A percentile compares a stretch with the other conserved stretches of the same genome.
phyloP scores from a whole-genome alignment of 2,888 invertebrate genomes.

The Tachina lurida region DNA sequence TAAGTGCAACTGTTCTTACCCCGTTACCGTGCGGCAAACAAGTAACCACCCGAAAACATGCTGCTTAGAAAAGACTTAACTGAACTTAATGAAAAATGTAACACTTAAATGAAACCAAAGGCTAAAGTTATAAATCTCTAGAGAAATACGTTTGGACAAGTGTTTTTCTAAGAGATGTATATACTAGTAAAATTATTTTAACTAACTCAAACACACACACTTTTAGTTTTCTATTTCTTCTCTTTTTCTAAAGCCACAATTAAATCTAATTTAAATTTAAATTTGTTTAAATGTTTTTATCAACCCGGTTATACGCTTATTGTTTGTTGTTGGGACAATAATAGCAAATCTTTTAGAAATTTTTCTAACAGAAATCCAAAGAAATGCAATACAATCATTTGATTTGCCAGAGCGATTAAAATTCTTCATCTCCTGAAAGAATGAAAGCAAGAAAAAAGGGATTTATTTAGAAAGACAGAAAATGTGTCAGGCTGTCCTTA shows the following conservation, averaged over 20 bases:
- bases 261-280: constrained; percentile 3
- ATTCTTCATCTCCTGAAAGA: no score
- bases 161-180: neutral
- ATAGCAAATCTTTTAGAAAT: constrained; percentile 6
- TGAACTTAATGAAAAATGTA: neutral
- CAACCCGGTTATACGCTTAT: neutral
- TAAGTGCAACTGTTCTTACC: neutral
- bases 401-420: neutral
- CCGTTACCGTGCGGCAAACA: no score
- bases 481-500: neutral
- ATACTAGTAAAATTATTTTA: neutral
- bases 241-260: neutral
- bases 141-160: constrained; percentile 15
- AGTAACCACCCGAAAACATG: no score
- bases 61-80: neutral
- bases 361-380: neutral
- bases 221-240: neutral
- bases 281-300: constrained; percentile 3
- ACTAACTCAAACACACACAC: neutral
- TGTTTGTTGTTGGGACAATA: constrained; percentile 3
- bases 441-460: neutral
- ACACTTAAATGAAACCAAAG: constrained; percentile 25
- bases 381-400: constrained; percentile 14
- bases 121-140: constrained; percentile 20
- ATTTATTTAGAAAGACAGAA: neutral